A percentile compares a stretch with the other conserved stretches of the same genome.
phyloP scores from a whole-genome alignment of 2,888 invertebrate genomes.

The Coelinius sp. region DNA sequence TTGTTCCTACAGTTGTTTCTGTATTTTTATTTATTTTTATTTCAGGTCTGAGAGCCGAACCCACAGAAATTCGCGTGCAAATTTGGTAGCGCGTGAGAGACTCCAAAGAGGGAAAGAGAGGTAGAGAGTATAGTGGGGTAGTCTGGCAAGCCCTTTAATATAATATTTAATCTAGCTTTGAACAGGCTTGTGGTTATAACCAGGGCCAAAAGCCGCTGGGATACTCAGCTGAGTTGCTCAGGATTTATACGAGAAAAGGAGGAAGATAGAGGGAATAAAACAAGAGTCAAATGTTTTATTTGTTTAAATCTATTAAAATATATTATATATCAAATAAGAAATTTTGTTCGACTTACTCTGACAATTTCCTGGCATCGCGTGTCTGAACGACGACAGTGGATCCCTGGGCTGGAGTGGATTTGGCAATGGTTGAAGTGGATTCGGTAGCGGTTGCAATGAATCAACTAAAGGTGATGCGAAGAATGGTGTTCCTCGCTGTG shows the following conservation, averaged over 20 bases:
- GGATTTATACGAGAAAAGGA: slow-evolving; percentile 18
- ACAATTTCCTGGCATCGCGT: slow-evolving; percentile 91
- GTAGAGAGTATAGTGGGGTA: background rate
- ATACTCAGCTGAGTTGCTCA: slow-evolving; percentile 19
- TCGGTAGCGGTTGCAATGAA: slow-evolving; percentile 66
- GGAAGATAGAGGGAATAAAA: background rate
- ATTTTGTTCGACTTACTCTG: slow-evolving; percentile 81
- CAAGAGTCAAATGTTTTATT: background rate
- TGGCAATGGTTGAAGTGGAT: slow-evolving; percentile 66
- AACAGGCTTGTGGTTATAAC: slow-evolving; percentile 70
- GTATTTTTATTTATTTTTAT: slow-evolving; percentile 22
- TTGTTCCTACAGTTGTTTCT: slow-evolving; percentile 5
- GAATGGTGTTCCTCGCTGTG: slow-evolving; percentile 70
- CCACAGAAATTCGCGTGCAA: slow-evolving; percentile 29
- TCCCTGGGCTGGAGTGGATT: slow-evolving; percentile 81
- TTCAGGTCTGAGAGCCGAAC: slow-evolving; percentile 22
- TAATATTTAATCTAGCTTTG: slow-evolving; percentile 72
- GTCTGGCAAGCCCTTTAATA: slow-evolving; percentile 69
- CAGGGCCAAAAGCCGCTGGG: slow-evolving; percentile 44
- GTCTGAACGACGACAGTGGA: slow-evolving; percentile 88
- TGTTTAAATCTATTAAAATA: no score
- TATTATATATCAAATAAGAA: background rate
- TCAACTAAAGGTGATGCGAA: slow-evolving; percentile 68
- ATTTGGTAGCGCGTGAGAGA: slow-evolving; percentile 31
- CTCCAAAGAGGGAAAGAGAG: slow-evolving; percentile 7